A percentile compares a stretch with the other conserved stretches of the same genome.
Conservation (phyloP, 2,888 invertebrate genomes). For the Parapristionchus giblindavisi region DNA sequence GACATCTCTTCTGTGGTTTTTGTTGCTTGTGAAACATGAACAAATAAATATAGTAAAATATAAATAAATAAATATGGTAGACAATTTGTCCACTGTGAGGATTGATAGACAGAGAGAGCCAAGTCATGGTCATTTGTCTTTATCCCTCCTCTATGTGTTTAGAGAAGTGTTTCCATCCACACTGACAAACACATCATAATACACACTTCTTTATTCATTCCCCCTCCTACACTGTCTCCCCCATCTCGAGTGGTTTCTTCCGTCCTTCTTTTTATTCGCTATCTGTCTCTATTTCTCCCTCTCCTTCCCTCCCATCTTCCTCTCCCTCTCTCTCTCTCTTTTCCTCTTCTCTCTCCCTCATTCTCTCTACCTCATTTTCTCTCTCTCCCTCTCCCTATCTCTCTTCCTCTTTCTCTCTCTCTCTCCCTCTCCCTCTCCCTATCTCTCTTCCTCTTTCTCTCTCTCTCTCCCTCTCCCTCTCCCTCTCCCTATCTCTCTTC, state of each 20-base stretch:
- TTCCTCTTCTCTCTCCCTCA: background rate
- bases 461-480: background rate
- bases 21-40: too few relatives aligned
- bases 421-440: background rate
- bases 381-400: background rate
- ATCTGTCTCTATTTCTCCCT: background rate
- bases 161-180: background rate
- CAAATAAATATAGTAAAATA: too few relatives aligned
- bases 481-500: background rate
- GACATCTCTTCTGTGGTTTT: too few relatives aligned
- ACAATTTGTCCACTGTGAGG: background rate
- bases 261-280: background rate
- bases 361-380: background rate
- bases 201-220: background rate
- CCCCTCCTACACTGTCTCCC: background rate
- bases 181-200: background rate
- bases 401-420: background rate
- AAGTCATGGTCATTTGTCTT: background rate
- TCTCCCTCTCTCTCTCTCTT: background rate
- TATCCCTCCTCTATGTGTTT: background rate
- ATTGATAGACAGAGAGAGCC: background rate
- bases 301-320: background rate
- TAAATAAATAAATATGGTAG: too few relatives aligned
- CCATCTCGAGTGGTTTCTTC: background rate
- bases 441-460: background rate